Percentiles rank a stretch among this genome's conserved stretches.
Evolutionary conservation across 2,888 invertebrate genomes (phyloP).

Genomic region (Yponomeuta evonymella): DNA sequence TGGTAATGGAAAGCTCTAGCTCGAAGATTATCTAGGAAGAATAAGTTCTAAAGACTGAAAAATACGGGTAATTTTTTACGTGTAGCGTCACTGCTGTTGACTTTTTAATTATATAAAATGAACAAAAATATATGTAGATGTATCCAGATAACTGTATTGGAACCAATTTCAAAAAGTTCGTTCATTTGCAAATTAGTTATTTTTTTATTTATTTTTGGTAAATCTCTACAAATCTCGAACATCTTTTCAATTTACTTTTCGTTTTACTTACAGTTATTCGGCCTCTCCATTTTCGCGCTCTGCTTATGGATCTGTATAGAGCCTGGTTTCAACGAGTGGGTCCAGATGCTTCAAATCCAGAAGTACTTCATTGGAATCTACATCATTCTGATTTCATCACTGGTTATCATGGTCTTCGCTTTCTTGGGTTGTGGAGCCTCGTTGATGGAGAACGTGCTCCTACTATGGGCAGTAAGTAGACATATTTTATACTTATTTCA

Average conservation of each 20-base stretch:
- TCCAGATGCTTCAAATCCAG: constrained; percentile 82
- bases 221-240: not conserved
- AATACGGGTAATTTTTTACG: too few relatives aligned
- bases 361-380: constrained; percentile 91
- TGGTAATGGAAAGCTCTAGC: too few relatives aligned
- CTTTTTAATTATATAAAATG: too few relatives aligned
- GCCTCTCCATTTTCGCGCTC: constrained; percentile 85
- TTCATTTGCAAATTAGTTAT: too few relatives aligned
- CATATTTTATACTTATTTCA: not conserved
- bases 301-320: constrained; percentile 90
- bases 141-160: too few relatives aligned
- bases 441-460: constrained; percentile 82
- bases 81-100: too few relatives aligned
- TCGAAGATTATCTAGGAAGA: too few relatives aligned
- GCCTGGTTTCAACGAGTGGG: constrained; percentile 88
- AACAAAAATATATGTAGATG: too few relatives aligned
- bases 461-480: constrained; percentile 81
- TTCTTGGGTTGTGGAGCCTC: constrained; percentile 91
- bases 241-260: constrained; percentile 1
- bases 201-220: too few relatives aligned
- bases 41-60: too few relatives aligned
- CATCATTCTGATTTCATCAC: constrained; percentile 82
- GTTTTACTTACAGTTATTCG: constrained; percentile 79
- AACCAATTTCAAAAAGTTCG: too few relatives aligned
- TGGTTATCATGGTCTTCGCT: constrained; percentile 84